Percentiles rank a stretch among this genome's conserved stretches.
These are phyloP conservation scores for Leucoraja ocellata DNA, from an alignment of 2,797 vertebrate genomes.

Conservation along the genomic window DNA sequence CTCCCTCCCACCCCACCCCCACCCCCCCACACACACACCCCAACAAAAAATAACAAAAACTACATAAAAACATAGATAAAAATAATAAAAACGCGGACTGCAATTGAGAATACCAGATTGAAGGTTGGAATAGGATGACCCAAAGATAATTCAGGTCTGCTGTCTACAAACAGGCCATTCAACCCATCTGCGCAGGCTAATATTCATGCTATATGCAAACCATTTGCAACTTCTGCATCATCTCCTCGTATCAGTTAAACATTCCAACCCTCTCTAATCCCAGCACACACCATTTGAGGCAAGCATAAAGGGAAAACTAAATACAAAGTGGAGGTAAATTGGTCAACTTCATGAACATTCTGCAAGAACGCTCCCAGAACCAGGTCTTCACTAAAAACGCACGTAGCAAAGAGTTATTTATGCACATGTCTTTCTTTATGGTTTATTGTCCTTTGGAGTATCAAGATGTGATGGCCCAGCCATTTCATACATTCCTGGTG, in stretches of 20 bases:
- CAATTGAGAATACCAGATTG: not conserved
- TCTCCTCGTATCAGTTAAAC: not conserved
- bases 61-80: too few species aligned
- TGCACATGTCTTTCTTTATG: not conserved
- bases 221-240: too few species aligned
- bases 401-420: not conserved
- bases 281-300: too few species aligned
- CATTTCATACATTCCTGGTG: too few species aligned
- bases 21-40: too few species aligned
- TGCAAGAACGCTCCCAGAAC: not conserved
- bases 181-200: too few species aligned
- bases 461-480: too few species aligned
- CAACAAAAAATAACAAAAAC: too few species aligned
- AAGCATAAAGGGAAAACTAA: not conserved
- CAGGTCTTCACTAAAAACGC: not conserved
- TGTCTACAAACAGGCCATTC: not conserved
- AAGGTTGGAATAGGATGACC: not conserved
- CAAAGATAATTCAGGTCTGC: not conserved
- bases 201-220: not conserved
- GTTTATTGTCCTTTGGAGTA: too few species aligned
- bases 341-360: too few species aligned
- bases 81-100: too few species aligned
- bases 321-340: not conserved
- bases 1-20: too few species aligned
- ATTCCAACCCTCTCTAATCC: not conserved